Percentiles rank a stretch among this genome's conserved stretches.
These are phyloP conservation scores for Protodeltote pygarga DNA, from an alignment of 2,888 invertebrate genomes.

Conservation along the genomic window DNA sequence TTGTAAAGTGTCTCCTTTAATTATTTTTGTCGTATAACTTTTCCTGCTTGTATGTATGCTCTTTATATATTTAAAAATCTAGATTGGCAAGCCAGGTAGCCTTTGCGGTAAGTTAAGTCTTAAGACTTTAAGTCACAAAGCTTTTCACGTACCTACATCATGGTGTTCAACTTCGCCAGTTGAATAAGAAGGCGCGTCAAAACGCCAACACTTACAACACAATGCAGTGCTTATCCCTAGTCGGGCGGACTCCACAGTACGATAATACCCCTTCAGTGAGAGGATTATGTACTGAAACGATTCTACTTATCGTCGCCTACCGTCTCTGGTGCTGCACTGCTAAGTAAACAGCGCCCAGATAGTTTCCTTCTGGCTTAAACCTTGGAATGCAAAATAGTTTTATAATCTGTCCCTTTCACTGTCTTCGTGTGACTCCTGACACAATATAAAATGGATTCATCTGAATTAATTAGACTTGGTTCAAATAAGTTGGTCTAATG, in stretches of 20 bases:
- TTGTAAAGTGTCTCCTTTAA: too few relatives aligned
- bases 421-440: neutral
- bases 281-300: slow-evolving; percentile 67
- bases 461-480: too few relatives aligned
- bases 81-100: too few relatives aligned
- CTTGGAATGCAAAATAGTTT: slow-evolving; percentile 27
- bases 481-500: too few relatives aligned
- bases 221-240: slow-evolving; percentile 64
- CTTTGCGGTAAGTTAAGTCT: too few relatives aligned
- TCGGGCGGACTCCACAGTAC: slow-evolving; percentile 57
- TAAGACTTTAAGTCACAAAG: slow-evolving; percentile 5
- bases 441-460: neutral
- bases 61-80: too few relatives aligned
- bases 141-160: slow-evolving; percentile 8
- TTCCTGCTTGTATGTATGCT: too few relatives aligned
- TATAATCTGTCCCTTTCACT: slow-evolving; percentile 13
- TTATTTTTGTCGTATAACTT: too few relatives aligned
- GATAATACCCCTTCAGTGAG: slow-evolving; percentile 72
- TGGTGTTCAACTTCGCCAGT: slow-evolving; percentile 29
- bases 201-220: slow-evolving; percentile 56
- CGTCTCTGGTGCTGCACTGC: slow-evolving; percentile 47
- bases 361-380: slow-evolving; percentile 34
- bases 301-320: slow-evolving; percentile 63
- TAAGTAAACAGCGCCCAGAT: slow-evolving; percentile 46
- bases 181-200: slow-evolving; percentile 51